Percentiles rank a stretch among this genome's conserved stretches.
These are phyloP conservation scores for Euura saliciscinereae DNA, from an alignment of 1,140 invertebrate species.

Conservation along the genomic window DNA sequence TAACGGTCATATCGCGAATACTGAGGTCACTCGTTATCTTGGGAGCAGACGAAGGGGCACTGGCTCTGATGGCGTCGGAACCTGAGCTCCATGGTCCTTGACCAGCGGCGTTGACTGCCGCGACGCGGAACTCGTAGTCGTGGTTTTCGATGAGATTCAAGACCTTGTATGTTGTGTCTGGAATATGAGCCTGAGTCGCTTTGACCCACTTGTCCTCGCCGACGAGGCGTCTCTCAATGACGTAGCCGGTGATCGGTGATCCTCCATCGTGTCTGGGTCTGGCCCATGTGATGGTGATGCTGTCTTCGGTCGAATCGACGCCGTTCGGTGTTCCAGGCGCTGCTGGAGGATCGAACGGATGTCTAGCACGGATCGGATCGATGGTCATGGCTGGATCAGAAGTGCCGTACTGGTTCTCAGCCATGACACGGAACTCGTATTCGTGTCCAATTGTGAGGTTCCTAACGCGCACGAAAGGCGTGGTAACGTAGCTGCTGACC, in stretches of 20 bases:
- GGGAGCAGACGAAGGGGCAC: conserved; percentile 78
- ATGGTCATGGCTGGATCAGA: conserved; percentile 89
- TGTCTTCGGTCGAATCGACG: conserved; percentile 89
- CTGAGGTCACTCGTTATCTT: conserved; percentile 93
- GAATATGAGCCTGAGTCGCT: conserved; percentile 81
- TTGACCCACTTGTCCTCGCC: conserved; percentile 93
- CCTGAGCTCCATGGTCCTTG: conserved; percentile 90
- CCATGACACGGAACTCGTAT: conserved; percentile 98
- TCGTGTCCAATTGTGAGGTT: conserved; percentile 89
- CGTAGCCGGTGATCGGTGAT: conserved; percentile 87
- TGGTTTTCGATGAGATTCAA: conserved; percentile 91
- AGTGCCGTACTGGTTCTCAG: conserved; percentile 95
- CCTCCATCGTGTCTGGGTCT: conserved; percentile 94
- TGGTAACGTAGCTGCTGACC: conserved; percentile 89
- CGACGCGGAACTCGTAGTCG: conserved; percentile 97
- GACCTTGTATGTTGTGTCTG: conserved; percentile 82
- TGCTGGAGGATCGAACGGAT: conserved; percentile 94
- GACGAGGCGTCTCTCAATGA: conserved; percentile 90
- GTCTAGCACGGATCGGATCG: conserved; percentile 90
- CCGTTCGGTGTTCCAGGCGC: conserved; percentile 86
- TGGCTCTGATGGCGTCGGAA: conserved; percentile 89
- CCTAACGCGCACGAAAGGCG: conserved; percentile 85
- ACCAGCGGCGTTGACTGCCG: conserved; percentile 94
- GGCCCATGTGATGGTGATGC: conserved; percentile 91
- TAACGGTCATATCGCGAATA: conserved; percentile 92